A percentile compares a stretch with the other conserved stretches of the same genome.
phyloP scores from a whole-genome alignment of 2,113 vertebrate species.

The Lonchura striata region DNA sequence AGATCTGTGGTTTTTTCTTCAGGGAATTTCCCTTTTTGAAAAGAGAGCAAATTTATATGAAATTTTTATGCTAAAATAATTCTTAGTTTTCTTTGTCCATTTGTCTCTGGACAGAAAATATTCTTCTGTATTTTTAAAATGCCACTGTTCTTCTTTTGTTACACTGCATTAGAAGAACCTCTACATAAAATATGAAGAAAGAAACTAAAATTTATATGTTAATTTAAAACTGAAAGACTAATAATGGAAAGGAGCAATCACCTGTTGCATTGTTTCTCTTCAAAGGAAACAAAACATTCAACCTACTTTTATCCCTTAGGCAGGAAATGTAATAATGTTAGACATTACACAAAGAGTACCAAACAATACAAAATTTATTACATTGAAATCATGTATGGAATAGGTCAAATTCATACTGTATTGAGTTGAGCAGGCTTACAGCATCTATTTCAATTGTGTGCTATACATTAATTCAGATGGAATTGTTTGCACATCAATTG shows the following conservation, averaged over 20 bases:
- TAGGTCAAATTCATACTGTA: background rate
- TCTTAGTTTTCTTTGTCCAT: background rate
- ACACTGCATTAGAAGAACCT: background rate
- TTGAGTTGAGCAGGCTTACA: background rate
- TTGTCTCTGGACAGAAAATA: background rate
- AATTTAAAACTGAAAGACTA: background rate
- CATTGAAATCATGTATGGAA: background rate
- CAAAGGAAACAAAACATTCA: background rate
- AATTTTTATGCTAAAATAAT: background rate
- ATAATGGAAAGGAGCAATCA: background rate
- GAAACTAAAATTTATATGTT: background rate
- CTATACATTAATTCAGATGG: background rate
- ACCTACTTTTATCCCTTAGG: background rate
- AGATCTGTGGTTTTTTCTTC: background rate
- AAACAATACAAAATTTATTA: background rate
- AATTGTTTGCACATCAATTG: background rate
- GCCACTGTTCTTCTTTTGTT: background rate
- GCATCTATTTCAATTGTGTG: background rate
- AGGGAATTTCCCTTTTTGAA: background rate
- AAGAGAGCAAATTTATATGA: background rate
- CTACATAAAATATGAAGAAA: background rate
- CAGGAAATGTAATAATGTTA: background rate
- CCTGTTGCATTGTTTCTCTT: background rate
- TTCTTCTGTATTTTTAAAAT: background rate
- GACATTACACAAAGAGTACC: background rate